A percentile compares a stretch with the other conserved stretches of the same genome.
phyloP scores from a whole-genome alignment of 1,140 invertebrate species.

The Drosophila subobscura region DNA sequence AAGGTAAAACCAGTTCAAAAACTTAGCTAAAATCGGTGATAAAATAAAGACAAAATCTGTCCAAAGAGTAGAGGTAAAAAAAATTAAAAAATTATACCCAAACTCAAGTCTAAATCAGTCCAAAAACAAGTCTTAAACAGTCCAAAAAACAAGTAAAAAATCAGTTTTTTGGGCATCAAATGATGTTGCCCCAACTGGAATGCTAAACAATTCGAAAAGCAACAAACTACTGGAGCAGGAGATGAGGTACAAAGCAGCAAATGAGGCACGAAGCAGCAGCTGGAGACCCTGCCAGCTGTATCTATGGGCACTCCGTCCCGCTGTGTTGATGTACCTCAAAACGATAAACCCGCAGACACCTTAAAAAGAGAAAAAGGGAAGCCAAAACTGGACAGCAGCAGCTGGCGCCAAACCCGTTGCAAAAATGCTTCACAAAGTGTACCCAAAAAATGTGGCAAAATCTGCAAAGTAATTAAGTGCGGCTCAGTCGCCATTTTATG shows the following conservation, averaged over 20 bases:
- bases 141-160: conserved; percentile 8
- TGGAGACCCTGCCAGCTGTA: conserved; percentile 41
- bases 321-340: conserved; percentile 41
- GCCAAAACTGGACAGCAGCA: not conserved
- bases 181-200: conserved; percentile 42
- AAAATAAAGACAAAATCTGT: no score
- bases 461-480: conserved; percentile 73
- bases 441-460: conserved; percentile 40
- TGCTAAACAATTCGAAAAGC: conserved; percentile 55
- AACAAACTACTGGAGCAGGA: conserved; percentile 13
- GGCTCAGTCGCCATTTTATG: conserved; percentile 33
- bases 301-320: conserved; percentile 3
- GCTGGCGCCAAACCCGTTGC: not conserved
- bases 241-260: no score
- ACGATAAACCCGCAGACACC: conserved; percentile 32
- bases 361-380: conserved; percentile 43
- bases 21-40: no score
- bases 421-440: conserved; percentile 5
- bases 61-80: no score
- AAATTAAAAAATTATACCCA: no score
- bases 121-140: no score
- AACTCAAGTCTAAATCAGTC: no score
- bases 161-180: conserved; percentile 38
- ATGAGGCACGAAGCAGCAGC: no score
- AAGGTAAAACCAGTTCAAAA: no score